Evolutionary conservation across 2,113 vertebrate species (phyloP).

Genomic region (Scophthalmus maximus): DNA sequence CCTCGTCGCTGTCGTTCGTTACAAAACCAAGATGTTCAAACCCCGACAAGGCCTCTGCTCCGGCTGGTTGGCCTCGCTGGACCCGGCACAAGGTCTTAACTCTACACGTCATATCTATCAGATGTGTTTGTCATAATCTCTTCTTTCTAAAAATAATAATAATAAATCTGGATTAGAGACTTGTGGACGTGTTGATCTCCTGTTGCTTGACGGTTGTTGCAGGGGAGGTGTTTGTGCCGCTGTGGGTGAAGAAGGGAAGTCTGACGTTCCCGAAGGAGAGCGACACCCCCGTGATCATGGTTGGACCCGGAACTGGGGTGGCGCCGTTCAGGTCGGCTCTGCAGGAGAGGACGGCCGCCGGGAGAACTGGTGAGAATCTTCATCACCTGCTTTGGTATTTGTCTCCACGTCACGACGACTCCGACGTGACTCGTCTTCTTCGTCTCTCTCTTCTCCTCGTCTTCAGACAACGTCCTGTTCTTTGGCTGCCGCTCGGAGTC

Average conservation of each 20-base stretch:
- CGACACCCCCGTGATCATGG: constrained; percentile 88
- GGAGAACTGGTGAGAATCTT: constrained; percentile 77
- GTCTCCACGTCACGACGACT: not conserved
- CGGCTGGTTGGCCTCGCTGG: constrained; percentile 91
- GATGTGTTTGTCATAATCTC: not conserved
- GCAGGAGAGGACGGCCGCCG: constrained; percentile 88
- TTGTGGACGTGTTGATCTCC: no score
- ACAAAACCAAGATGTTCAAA: constrained; percentile 87
- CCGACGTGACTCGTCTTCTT: not conserved
- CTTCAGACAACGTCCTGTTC: constrained; percentile 88
- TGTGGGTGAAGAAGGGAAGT: constrained; percentile 92
- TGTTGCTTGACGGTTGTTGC: no score
- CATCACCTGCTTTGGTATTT: no score
- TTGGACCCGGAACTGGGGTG: constrained; percentile 95
- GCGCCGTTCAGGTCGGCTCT: constrained; percentile 92
- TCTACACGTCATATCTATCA: no score
- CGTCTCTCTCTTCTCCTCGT: not conserved
- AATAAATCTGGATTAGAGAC: no score
- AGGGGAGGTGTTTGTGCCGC: constrained; percentile 86
- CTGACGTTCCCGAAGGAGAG: constrained; percentile 86
- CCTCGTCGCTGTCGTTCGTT: constrained; percentile 91
- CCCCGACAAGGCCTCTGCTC: constrained; percentile 92
- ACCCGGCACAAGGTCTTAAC: constrained; percentile 83
- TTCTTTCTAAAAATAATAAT: no score
- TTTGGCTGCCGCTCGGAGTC: constrained; percentile 90